Percentiles rank a stretch among this genome's conserved stretches.
phyloP scores from a whole-genome alignment of 2,888 invertebrate species.

The Harpagoxenus sublaevis region DNA sequence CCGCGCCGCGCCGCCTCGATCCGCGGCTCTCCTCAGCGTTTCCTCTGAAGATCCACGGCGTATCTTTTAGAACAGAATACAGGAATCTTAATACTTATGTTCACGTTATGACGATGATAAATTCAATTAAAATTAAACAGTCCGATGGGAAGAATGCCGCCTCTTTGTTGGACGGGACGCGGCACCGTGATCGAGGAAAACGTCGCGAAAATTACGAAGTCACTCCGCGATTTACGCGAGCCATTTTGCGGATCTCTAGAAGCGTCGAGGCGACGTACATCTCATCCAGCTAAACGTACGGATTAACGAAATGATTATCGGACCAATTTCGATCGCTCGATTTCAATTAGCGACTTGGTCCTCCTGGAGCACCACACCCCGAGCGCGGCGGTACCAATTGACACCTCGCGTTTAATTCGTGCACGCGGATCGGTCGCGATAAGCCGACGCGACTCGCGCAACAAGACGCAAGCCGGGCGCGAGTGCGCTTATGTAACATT shows the following conservation, averaged over 20 bases:
- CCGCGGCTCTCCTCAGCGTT: background rate
- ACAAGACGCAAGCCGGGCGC: conserved; percentile 13
- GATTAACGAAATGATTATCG: background rate
- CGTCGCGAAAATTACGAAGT: background rate
- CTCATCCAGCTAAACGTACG: background rate
- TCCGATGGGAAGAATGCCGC: background rate
- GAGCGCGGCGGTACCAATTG: conserved; percentile 5
- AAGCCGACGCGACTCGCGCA: conserved; percentile 1
- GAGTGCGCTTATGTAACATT: conserved; percentile 52
- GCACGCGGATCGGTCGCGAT: background rate
- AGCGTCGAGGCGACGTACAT: background rate
- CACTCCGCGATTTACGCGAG: background rate
- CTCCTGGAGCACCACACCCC: background rate
- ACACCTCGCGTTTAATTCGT: conserved; percentile 25
- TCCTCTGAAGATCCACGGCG: background rate
- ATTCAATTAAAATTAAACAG: background rate
- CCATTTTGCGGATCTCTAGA: background rate
- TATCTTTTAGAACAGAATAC: background rate
- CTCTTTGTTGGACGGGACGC: background rate
- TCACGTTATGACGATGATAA: background rate
- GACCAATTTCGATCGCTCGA: background rate
- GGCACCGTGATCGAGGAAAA: background rate
- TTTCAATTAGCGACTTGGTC: background rate
- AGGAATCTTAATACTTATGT: background rate
- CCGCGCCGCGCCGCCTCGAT: background rate